Conservation (phyloP, 2,113 vertebrate species). For the Centropus unirufus region DNA sequence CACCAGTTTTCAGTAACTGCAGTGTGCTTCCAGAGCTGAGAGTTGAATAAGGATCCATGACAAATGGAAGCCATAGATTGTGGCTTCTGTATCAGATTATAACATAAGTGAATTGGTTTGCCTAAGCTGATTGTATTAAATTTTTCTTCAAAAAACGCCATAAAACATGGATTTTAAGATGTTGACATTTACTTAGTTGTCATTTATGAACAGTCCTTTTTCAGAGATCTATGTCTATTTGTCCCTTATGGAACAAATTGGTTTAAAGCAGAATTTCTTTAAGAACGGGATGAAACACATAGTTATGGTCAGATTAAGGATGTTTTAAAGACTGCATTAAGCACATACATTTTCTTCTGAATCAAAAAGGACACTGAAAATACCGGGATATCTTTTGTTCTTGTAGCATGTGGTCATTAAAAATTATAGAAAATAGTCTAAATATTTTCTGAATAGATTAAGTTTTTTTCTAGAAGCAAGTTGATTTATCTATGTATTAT, state of each 20-base stretch:
- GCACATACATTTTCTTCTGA: background rate
- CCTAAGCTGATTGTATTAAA: background rate
- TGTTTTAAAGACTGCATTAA: background rate
- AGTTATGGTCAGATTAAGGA: background rate
- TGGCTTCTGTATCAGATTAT: background rate
- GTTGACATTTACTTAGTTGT: background rate
- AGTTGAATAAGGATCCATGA: background rate
- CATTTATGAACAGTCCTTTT: background rate
- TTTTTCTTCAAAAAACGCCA: background rate
- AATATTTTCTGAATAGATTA: background rate
- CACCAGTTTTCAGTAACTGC: background rate
- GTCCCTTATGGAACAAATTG: too few species aligned
- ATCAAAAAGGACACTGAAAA: background rate
- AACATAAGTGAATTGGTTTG: background rate
- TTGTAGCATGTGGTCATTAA: background rate
- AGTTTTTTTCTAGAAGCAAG: background rate
- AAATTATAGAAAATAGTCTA: background rate
- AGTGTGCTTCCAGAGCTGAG: background rate
- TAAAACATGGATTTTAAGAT: background rate
- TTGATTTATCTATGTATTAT: background rate
- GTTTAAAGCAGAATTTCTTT: too few species aligned
- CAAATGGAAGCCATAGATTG: background rate
- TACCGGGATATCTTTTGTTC: background rate
- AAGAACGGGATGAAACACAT: background rate
- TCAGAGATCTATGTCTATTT: background rate